These are phyloP conservation scores for Lipotes vexillifer DNA, from an alignment of 2,113 vertebrate genomes.

Conservation along the genomic window DNA sequence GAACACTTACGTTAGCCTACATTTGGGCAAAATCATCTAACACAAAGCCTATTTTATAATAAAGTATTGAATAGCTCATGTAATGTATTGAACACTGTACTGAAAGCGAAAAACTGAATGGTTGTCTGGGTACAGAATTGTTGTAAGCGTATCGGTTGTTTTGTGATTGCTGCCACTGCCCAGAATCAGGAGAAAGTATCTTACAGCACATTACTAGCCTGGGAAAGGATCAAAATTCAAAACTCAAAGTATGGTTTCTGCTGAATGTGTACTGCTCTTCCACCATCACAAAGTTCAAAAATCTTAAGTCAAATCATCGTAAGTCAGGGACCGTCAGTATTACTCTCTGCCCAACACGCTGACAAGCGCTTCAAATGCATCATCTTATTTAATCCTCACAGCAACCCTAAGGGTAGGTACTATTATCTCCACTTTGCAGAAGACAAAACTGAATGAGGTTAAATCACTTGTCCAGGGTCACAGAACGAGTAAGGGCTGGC, in stretches of 20 bases:
- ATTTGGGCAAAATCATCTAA: not conserved
- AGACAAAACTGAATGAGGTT: not conserved
- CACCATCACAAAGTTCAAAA: not conserved
- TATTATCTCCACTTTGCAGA: not conserved
- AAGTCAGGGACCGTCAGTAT: not conserved
- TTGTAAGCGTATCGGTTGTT: not conserved
- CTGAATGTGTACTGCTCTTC: no score
- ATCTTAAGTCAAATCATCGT: accelerated
- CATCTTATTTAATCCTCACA: not conserved
- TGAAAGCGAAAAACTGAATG: not conserved
- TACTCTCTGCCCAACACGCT: not conserved
- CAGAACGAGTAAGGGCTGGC: not conserved
- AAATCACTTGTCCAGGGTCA: not conserved
- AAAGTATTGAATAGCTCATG: not conserved
- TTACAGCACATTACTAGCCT: not conserved
- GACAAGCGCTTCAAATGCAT: not conserved
- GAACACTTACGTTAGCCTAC: not conserved
- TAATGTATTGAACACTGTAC: not conserved
- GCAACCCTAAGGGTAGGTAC: not conserved
- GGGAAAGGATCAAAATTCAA: not conserved
- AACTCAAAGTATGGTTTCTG: not conserved
- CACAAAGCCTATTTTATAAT: not conserved
- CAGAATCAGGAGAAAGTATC: not conserved
- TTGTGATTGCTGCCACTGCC: not conserved
- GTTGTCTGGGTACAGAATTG: not conserved